phyloP scores from a whole-genome alignment of 2,113 vertebrate species.

The Protobothrops mucrosquamatus region DNA sequence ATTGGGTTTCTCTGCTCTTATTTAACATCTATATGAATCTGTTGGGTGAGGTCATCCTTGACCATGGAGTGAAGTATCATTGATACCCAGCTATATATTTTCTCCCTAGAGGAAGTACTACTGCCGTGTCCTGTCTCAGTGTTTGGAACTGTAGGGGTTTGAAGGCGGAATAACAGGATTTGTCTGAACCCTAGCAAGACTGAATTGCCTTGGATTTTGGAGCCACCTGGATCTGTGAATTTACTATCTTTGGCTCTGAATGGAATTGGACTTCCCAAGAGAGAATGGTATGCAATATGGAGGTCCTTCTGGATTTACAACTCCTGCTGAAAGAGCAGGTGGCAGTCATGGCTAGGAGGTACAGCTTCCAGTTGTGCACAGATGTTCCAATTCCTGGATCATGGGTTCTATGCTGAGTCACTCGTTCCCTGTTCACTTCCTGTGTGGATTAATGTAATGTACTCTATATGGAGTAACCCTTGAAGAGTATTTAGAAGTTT shows the following conservation, averaged over 20 bases:
- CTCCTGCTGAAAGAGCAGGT: background rate
- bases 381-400: background rate
- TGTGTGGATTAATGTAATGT: background rate
- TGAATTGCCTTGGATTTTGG: background rate
- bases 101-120: background rate
- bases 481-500: background rate
- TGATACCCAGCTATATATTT: background rate
- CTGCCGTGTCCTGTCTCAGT: background rate
- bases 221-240: background rate
- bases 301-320: background rate
- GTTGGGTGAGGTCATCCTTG: background rate
- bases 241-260: background rate
- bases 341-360: background rate
- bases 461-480: background rate
- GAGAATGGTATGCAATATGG: background rate
- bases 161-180: background rate
- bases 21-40: background rate
- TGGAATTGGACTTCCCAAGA: background rate
- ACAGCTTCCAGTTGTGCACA: background rate
- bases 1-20: background rate
- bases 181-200: background rate
- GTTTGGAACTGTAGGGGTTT: background rate
- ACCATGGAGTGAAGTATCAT: background rate
- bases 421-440: background rate
- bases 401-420: background rate